Evolutionary conservation across 1,140 invertebrate genomes (phyloP), one percentile per base, ranked within the genome.

Genomic region (Drosophila littoralis): DNA sequence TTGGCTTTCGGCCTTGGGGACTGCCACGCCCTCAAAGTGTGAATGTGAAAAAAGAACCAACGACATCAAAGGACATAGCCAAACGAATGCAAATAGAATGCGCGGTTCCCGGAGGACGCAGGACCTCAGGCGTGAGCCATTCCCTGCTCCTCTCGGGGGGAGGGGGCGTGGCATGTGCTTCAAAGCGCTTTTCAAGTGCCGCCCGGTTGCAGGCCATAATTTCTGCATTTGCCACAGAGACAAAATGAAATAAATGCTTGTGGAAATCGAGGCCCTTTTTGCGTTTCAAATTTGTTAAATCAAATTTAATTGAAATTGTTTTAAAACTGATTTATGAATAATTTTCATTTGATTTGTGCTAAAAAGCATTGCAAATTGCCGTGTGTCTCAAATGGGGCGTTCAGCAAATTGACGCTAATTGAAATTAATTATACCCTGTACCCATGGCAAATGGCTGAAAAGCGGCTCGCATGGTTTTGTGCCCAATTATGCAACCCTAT

Each of bases 371-470:
- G 13, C 52, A 55, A 60, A 60, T 60, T 35, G 35, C 28, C 55
- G 13, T 32, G 13, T 32, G 55, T n/a, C 5, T 7, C 17, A 22
- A 50, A 51, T 77, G 71, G 77, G 75, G 28, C 59, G 60, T 65
- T 58, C 57, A 81, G 66, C 66, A 80, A 83, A 88, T 88, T 88
- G 79, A 75, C 48, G 81, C 77, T 88, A 89, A 88, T 88, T 88
- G 80, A 89, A 81, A 88, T 89, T 83, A 80, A 84, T 89, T 82
- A 81, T 72, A 48, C 46, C 46, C 46, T 48, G 9, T 48, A 6
- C 8, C 8, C 46, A 48, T 5, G 12, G 46, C 17, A 15, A 43
- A 15, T 15, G 42, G 42, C 7, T 2, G 7, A n/a, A 22, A 48
- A 22, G 9, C 22, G 46, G 22, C 22, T 48, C 15, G 15, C 4